Base-by-base conservation (phyloP, 2,888 invertebrate genomes). In the Punctoribates punctum region DNA sequence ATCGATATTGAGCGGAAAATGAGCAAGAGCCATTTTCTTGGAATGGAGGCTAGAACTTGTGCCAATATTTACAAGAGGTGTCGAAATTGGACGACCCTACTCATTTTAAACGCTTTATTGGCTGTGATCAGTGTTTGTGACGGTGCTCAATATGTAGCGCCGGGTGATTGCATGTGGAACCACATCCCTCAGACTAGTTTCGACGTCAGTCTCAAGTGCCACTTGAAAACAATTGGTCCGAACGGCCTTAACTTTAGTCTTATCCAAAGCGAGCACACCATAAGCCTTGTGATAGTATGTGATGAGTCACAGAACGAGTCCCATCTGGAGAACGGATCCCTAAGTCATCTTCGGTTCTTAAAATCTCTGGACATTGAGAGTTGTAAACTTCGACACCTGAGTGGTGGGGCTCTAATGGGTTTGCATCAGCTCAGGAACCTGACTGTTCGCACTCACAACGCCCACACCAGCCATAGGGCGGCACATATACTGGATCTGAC, bases 351-450 rank as follows among this genome's bases (percentile, higher is more conserved):
- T 57, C 88, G 88, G 81, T 89, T 90, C 81, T 87, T 94, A 57
- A 89, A 89, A 80, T 91, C 92, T 80, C 85, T 94, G 76, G 87
- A 88, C 79, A 87, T 94, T 81, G 89, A 88, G 81, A 89, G 90
- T 81, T 94, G 93, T 85, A 94, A 94, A 46, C 78, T 84, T n/a
- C n/a, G n/a, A 87, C 88, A 79, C 87, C 94, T 81, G 89, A 88
- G 81, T 89, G 90, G 81, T 94, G 72, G 80, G 81, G 15, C 77
- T 80, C 13, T 34, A 70, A 11, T 77, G 78, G 65, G 72, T 81
- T n/a, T 73, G 75, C n/a, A n/a, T n/a, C n/a, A n/a, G n/a, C n/a
- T n/a, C n/a, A n/a, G n/a, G n/a, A 79, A 80, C 57, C 60, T 81
- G 75, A 79, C 80, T 0, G 76, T 81, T n/a, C 77, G 79, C 73